A percentile compares a stretch with the other conserved stretches of the same genome.
These are phyloP conservation scores for Sphaerophoria rueppellii DNA, from an alignment of 2,888 invertebrate genomes.

Conservation along the genomic window DNA sequence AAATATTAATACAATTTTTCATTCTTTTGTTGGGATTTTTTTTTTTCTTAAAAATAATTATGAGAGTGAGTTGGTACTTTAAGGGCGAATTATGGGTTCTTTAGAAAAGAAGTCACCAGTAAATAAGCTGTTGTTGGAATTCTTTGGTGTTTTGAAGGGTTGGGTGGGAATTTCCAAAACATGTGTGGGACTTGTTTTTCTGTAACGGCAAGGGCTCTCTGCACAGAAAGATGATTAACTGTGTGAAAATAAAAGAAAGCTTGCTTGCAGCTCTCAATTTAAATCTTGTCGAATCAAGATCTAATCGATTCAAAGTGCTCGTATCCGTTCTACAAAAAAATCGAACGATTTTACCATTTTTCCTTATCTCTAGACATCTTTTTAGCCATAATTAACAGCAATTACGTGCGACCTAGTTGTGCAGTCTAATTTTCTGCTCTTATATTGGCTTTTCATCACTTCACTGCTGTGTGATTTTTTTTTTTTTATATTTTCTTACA, in stretches of 20 bases:
- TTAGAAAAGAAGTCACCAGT: neutral
- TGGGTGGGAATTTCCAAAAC: no score
- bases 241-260: no score
- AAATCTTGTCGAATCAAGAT: no score
- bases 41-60: neutral
- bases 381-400: neutral
- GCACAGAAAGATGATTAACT: no score
- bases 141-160: no score
- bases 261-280: no score
- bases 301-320: no score
- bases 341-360: neutral
- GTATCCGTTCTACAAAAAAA: neutral
- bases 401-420: conserved; percentile 9
- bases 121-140: no score
- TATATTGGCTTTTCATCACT: conserved; percentile 65
- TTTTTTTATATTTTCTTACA: neutral
- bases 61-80: neutral
- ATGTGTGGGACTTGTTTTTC: no score
- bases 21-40: neutral
- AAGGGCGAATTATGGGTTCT: neutral
- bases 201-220: no score
- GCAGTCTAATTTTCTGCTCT: neutral
- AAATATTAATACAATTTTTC: conserved; percentile 31
- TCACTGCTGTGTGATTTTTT: conserved; percentile 30
- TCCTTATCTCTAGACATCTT: neutral